Conservation (phyloP, 2,113 vertebrate genomes). For the Gallinago undulata region DNA sequence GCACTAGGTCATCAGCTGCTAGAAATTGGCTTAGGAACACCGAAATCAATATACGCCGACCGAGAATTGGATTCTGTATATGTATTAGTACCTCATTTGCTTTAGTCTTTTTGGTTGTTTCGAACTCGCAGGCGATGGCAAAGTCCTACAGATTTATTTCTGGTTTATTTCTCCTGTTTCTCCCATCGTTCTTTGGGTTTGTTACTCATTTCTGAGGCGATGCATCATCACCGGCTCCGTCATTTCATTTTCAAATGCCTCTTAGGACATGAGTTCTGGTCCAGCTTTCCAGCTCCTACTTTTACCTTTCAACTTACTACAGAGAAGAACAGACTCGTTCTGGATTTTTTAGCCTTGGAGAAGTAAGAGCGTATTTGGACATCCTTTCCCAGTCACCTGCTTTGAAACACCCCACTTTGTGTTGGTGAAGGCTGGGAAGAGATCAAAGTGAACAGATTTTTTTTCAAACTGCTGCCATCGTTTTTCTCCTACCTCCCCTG, state of each 20-base stretch:
- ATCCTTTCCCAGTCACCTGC: neutral
- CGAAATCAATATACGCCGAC: constrained; percentile 33
- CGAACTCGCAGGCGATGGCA: neutral
- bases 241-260: neutral
- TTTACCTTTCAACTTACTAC: neutral
- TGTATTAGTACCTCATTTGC: constrained; percentile 59
- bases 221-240: neutral
- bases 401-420: neutral
- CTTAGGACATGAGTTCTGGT: neutral
- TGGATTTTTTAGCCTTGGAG: neutral
- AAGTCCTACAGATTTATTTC: neutral
- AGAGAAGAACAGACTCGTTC: neutral
- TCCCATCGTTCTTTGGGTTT: neutral
- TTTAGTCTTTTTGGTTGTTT: constrained; percentile 10
- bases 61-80: constrained; percentile 27
- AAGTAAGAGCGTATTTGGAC: neutral
- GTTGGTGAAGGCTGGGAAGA: neutral
- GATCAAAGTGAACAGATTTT: neutral
- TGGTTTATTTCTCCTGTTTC: neutral
- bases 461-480: neutral
- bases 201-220: neutral
- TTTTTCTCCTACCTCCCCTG: neutral
- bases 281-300: neutral
- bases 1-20: constrained; percentile 47
- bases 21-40: constrained; percentile 53